phyloP scores from a whole-genome alignment of 2,888 invertebrate genomes.

The Epistrophe eligans region DNA sequence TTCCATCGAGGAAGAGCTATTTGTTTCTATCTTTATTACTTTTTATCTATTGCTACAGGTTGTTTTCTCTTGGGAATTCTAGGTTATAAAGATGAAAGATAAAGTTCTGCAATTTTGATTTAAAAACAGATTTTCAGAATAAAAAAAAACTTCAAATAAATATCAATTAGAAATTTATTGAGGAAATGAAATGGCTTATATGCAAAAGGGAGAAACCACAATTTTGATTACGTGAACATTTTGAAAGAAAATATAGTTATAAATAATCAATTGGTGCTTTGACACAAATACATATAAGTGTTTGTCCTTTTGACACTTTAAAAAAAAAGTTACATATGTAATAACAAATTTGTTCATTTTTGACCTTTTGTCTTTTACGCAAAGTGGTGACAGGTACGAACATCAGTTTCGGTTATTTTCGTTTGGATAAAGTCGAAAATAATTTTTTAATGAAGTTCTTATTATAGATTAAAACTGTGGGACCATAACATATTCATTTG shows the following conservation, averaged over 20 bases:
- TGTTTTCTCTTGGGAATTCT: neutral
- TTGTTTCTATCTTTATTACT: constrained; percentile 1
- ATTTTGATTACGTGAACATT: neutral
- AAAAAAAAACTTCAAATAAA: constrained; percentile 11
- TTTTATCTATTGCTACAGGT: neutral
- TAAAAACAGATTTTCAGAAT: constrained; percentile 6
- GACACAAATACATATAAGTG: too few relatives aligned
- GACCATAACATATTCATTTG: too few relatives aligned
- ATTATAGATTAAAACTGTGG: too few relatives aligned
- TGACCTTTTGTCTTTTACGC: too few relatives aligned
- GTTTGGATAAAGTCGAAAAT: too few relatives aligned
- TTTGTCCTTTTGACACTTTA: too few relatives aligned
- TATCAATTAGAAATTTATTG: constrained; percentile 21
- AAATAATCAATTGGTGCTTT: too few relatives aligned
- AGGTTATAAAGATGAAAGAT: neutral
- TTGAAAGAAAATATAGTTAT: neutral
- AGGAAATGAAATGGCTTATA: neutral
- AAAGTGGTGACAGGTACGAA: too few relatives aligned
- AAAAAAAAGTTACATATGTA: too few relatives aligned
- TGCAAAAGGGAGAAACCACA: neutral
- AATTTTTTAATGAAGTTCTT: too few relatives aligned
- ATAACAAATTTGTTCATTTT: too few relatives aligned
- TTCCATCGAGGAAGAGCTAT: neutral
- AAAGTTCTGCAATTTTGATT: constrained; percentile 4
- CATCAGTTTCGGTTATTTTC: too few relatives aligned